phyloP scores from a whole-genome alignment of 2,888 invertebrate species.

The Agelastica alni region DNA sequence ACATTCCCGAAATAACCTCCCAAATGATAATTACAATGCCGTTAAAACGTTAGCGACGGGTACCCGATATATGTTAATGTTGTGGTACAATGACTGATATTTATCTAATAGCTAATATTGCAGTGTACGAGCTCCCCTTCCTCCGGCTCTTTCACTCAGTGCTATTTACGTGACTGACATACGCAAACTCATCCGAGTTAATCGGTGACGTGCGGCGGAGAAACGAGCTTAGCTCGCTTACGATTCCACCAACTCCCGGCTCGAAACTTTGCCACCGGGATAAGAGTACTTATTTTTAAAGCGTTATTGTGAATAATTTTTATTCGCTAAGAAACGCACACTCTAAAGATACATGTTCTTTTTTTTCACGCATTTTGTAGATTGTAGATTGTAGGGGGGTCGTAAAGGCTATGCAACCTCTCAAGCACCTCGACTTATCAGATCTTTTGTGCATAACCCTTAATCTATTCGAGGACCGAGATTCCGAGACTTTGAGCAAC shows the following conservation, averaged over 20 bases:
- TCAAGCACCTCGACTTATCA: too few species aligned
- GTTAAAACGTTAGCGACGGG: constrained; percentile 33
- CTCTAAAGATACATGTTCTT: too few species aligned
- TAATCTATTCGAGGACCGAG: too few species aligned
- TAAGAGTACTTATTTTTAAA: constrained; percentile 29
- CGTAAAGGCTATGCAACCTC: too few species aligned
- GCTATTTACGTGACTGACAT: constrained; percentile 41
- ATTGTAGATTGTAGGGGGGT: too few species aligned
- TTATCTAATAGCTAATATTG: constrained; percentile 42
- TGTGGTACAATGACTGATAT: constrained; percentile 38
- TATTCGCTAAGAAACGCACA: constrained; percentile 13
- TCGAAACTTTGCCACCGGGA: constrained; percentile 20
- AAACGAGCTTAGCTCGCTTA: constrained; percentile 9
- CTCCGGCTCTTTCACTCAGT: too few species aligned
- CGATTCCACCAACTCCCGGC: constrained; percentile 5
- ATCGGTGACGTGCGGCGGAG: constrained; percentile 35
- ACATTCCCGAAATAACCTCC: constrained; percentile 35
- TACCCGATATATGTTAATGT: constrained; percentile 35
- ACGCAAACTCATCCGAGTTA: constrained; percentile 42
- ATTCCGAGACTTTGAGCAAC: too few species aligned
- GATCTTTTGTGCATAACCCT: too few species aligned
- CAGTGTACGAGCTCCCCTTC: constrained; percentile 28
- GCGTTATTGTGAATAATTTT: constrained; percentile 23
- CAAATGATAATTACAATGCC: constrained; percentile 35
- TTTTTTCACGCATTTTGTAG: too few species aligned